Evolutionary conservation across 1,140 invertebrate species (phyloP).

Genomic region (Anoplolepis gracilipes): DNA sequence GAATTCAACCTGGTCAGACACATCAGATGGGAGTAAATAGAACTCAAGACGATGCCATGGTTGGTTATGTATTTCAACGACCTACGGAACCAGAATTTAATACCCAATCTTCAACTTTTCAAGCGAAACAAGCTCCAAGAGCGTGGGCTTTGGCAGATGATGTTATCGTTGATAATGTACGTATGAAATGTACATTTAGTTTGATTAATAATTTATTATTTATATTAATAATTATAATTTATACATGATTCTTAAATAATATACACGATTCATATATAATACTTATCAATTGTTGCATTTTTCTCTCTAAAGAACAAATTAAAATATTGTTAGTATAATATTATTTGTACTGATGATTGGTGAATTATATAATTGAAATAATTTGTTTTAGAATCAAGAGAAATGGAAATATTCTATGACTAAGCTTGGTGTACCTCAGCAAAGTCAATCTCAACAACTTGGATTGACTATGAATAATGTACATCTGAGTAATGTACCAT

Average conservation of each 20-base stretch:
- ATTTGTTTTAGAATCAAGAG: constrained; percentile 89
- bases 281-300: neutral
- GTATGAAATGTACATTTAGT: constrained; percentile 65
- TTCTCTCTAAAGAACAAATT: neutral
- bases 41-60: constrained; percentile 94
- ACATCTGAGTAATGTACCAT: constrained; percentile 82
- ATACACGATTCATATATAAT: too few relatives aligned
- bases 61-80: constrained; percentile 95
- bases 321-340: neutral
- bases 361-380: constrained; percentile 34
- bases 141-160: constrained; percentile 93
- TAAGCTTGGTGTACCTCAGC: constrained; percentile 86
- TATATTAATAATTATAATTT: neutral
- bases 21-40: constrained; percentile 85
- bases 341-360: neutral
- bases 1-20: constrained; percentile 83
- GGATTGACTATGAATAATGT: constrained; percentile 87
- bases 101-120: constrained; percentile 86
- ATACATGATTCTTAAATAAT: too few relatives aligned
- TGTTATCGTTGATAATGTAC: constrained; percentile 90
- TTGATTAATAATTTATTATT: too few relatives aligned
- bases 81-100: constrained; percentile 91
- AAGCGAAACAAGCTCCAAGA: constrained; percentile 89
- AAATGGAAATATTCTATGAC: constrained; percentile 90
- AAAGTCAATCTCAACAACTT: constrained; percentile 85